phyloP scores from a whole-genome alignment of 2,888 invertebrate species.

The Caradrina kadenii region DNA sequence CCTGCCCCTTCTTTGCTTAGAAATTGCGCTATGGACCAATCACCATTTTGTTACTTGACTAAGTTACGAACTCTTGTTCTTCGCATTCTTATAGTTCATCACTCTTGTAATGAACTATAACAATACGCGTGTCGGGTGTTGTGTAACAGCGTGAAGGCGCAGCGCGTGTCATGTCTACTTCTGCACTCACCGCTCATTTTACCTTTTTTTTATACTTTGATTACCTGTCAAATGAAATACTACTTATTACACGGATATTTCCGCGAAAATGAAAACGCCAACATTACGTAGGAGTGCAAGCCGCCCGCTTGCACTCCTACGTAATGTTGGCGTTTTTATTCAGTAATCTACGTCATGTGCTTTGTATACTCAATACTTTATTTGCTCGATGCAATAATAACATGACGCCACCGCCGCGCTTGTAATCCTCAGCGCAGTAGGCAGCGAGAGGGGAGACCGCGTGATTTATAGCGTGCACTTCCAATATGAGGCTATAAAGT shows the following conservation, averaged over 20 bases:
- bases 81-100: no score
- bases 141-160: no score
- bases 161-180: no score
- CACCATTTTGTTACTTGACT: slow-evolving; percentile 2
- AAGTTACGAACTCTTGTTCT: no score
- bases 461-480: slow-evolving; percentile 35
- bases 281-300: no score
- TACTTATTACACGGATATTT: no score
- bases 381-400: slow-evolving; percentile 19
- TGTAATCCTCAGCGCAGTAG: slow-evolving; percentile 5
- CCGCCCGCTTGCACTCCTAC: no score
- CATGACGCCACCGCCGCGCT: slow-evolving; percentile 30
- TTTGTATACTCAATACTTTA: not conserved
- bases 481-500: slow-evolving; percentile 18
- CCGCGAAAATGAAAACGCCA: no score
- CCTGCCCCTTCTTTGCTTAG: not conserved
- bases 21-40: not conserved
- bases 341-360: not conserved
- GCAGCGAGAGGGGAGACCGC: slow-evolving; percentile 23
- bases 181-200: no score
- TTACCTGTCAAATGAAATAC: no score
- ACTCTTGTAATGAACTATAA: not conserved
- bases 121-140: not conserved
- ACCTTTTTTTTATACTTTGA: no score
- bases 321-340: no score